A percentile compares a stretch with the other conserved stretches of the same genome.
Conservation (phyloP, 2,888 invertebrate genomes). For the Saturnia pavonia region DNA sequence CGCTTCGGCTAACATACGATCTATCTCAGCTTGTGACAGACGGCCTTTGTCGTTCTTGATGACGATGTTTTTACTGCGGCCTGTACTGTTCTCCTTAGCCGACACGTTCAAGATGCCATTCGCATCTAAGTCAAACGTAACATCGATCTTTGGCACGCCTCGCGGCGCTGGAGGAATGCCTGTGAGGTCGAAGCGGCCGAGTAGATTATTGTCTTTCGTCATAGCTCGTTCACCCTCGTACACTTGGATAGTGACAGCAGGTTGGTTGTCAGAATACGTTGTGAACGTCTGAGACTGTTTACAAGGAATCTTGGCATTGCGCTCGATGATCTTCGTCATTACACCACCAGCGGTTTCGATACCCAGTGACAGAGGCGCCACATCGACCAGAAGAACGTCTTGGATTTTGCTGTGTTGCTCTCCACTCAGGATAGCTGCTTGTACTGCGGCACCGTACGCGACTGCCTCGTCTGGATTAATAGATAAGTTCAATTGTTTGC, state of each 20-base stretch:
- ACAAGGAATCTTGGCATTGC: slow-evolving; percentile 87
- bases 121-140: slow-evolving; percentile 89
- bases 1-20: slow-evolving; percentile 89
- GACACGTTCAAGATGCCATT: slow-evolving; percentile 92
- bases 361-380: slow-evolving; percentile 85
- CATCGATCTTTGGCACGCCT: slow-evolving; percentile 86
- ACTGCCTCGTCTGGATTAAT: slow-evolving; percentile 92
- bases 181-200: slow-evolving; percentile 84
- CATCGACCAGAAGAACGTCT: slow-evolving; percentile 83
- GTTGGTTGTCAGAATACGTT: slow-evolving; percentile 91
- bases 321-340: slow-evolving; percentile 88
- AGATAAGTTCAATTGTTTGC: slow-evolving; percentile 86
- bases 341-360: slow-evolving; percentile 91
- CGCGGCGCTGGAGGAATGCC: slow-evolving; percentile 87
- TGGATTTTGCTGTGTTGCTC: slow-evolving; percentile 89
- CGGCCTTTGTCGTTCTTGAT: slow-evolving; percentile 93
- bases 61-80: slow-evolving; percentile 87
- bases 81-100: slow-evolving; percentile 86
- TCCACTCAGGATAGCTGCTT: slow-evolving; percentile 87
- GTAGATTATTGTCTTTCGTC: slow-evolving; percentile 88
- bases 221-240: slow-evolving; percentile 90
- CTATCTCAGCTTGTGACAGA: slow-evolving; percentile 90
- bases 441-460: slow-evolving; percentile 89
- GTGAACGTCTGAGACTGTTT: slow-evolving; percentile 88
- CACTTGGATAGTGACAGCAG: slow-evolving; percentile 87